phyloP scores from a whole-genome alignment of 2,797 vertebrate species.

The Adelosebastes latens region DNA sequence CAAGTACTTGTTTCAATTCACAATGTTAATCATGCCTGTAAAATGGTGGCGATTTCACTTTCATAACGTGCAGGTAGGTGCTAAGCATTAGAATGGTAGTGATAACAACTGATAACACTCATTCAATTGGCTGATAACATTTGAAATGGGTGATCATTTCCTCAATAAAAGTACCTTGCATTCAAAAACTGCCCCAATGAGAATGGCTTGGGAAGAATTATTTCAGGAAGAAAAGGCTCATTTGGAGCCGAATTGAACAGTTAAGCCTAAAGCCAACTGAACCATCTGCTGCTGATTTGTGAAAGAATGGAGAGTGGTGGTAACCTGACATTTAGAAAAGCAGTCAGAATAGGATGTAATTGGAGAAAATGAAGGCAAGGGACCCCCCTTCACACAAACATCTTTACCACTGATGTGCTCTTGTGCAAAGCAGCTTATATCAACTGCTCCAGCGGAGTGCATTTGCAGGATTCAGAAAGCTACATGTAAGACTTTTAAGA shows the following conservation, averaged over 20 bases:
- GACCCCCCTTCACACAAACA: neutral
- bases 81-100: too few relatives aligned
- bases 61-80: too few relatives aligned
- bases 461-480: constrained; percentile 23
- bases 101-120: too few relatives aligned
- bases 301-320: neutral
- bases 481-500: constrained; percentile 18
- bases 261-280: neutral
- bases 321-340: neutral
- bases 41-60: too few relatives aligned
- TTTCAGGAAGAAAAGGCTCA: neutral
- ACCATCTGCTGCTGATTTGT: neutral
- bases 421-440: constrained; percentile 35
- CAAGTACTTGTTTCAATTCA: too few relatives aligned
- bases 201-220: neutral
- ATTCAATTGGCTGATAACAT: too few relatives aligned
- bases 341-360: neutral
- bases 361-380: neutral
- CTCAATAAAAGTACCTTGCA: too few relatives aligned
- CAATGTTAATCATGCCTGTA: too few relatives aligned
- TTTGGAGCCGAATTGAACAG: neutral
- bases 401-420: neutral
- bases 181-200: neutral
- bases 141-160: too few relatives aligned
- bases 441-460: constrained; percentile 41